These are phyloP conservation scores for Andrena camellia DNA, from an alignment of 2,888 invertebrate species.

Conservation along the genomic window DNA sequence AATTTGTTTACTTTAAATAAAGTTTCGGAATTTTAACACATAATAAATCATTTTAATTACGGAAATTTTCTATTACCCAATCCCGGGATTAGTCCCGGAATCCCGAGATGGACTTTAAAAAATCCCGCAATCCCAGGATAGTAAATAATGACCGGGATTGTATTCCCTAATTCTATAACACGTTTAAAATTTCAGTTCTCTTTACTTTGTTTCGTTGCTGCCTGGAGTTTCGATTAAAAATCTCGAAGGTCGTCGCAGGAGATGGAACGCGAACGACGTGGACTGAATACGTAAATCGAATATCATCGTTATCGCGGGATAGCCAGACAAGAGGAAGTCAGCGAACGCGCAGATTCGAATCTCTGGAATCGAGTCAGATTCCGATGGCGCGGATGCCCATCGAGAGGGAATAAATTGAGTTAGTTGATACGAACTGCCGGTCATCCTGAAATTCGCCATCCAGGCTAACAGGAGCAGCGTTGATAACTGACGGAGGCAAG, in stretches of 20 bases:
- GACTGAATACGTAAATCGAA: constrained; percentile 48
- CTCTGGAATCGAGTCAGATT: constrained; percentile 41
- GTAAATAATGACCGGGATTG: no score
- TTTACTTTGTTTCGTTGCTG: no score
- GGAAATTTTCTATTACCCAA: no score
- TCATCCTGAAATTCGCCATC: constrained; percentile 9
- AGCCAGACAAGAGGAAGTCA: constrained; percentile 12
- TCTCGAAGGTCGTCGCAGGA: not conserved
- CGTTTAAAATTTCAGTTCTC: no score
- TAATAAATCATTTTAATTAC: no score
- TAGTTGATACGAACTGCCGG: constrained; percentile 38
- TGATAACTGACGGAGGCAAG: not conserved
- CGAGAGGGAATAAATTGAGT: constrained; percentile 48
- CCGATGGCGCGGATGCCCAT: constrained; percentile 30
- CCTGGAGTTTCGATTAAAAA: not conserved
- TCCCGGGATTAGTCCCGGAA: no score
- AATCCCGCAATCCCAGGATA: no score
- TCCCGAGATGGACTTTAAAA: no score
- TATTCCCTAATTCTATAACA: no score
- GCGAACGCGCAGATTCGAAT: constrained; percentile 35
- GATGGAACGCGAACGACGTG: constrained; percentile 1
- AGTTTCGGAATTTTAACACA: no score
- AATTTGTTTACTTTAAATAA: no score
- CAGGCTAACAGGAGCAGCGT: constrained; percentile 15
- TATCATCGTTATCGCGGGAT: constrained; percentile 58